Base-by-base conservation (phyloP, 2,113 vertebrate species). In the Xiphias gladius region DNA sequence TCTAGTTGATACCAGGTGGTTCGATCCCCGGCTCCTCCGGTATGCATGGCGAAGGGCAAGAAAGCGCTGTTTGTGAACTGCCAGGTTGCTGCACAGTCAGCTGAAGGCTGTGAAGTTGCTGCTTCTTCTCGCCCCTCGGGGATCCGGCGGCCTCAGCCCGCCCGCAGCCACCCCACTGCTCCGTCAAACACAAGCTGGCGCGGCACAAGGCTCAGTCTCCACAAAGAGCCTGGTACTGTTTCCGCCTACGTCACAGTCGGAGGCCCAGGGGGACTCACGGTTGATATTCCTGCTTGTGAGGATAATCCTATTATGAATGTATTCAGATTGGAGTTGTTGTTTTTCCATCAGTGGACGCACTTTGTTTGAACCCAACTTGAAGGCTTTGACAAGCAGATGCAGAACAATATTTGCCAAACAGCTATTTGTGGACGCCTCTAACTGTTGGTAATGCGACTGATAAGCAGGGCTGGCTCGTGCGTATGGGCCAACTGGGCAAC, bases 91-190 rank as follows among this genome's bases (percentile, higher is more conserved):
- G 85, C 87, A 85, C 77, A 39, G 71, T 87, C 88, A 89, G 89
- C 88, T 82, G 73, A 91, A 91, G 89, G 91, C 37, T 63, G 77
- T 62, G 90, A 92, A 84, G 83, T 57, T 17, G 14, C 65, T 16
- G 69, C 82, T 74, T 73, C 80, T 82, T 84, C 57, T 43, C 35
- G 1, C 41, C 72, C 68, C 54, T 28, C 7, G 0, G 73, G 73
- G 71, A 63, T 62, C 59, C 76, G 1, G 65, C 80, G 57, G 80
- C 43, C 76, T 75, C 80, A 26, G 67, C 30, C 0, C 7, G 14
- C 54, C 77, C 22, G 2, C 64, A 1, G 19, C 2, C 50, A 79
- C 58, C 67, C 62, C 16, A 0, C 52, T 8, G 73, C 76, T 76
- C 61, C 32, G 7, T n/a, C 67, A 74, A 59, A 80, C 61, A 76